Conservation (phyloP, 2,113 vertebrate genomes). For the Henicopernis longicauda region DNA sequence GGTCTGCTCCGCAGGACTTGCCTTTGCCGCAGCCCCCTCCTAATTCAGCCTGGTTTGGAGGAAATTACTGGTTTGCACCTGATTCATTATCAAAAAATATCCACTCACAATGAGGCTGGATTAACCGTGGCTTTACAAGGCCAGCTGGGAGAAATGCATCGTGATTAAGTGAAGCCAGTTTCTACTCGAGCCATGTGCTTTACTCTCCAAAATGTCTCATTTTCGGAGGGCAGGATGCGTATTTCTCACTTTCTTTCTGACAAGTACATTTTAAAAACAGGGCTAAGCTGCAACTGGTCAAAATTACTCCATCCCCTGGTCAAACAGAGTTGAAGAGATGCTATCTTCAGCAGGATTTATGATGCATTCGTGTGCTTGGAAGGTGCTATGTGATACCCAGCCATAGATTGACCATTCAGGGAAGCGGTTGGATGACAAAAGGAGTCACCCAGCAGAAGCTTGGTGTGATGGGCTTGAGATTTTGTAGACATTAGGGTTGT, state of each 20-base stretch:
- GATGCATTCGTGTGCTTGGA: not conserved
- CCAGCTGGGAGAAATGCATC: not conserved
- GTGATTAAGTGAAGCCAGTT: not conserved
- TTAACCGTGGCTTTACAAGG: slow-evolving; percentile 30
- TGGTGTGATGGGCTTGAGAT: not conserved
- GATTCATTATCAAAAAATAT: slow-evolving; percentile 24
- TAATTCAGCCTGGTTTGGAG: not conserved
- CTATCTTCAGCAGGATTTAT: not conserved
- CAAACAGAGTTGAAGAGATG: not conserved
- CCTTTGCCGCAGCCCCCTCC: not conserved
- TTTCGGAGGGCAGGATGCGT: not conserved
- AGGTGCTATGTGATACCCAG: not conserved
- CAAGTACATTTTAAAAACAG: not conserved
- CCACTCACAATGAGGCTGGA: not conserved
- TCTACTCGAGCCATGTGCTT: not conserved
- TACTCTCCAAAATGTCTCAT: not conserved
- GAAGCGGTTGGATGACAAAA: not conserved
- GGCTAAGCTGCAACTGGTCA: not conserved
- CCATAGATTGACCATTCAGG: not conserved
- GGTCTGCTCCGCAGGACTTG: not conserved
- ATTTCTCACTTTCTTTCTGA: not conserved
- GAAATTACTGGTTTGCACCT: slow-evolving; percentile 24
- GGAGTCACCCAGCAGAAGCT: not conserved
- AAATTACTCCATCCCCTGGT: not conserved
- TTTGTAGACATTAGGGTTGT: not conserved